A percentile compares a stretch with the other conserved stretches of the same genome.
Conservation (phyloP, 2,888 invertebrate genomes). For the Luperina nickerlii region DNA sequence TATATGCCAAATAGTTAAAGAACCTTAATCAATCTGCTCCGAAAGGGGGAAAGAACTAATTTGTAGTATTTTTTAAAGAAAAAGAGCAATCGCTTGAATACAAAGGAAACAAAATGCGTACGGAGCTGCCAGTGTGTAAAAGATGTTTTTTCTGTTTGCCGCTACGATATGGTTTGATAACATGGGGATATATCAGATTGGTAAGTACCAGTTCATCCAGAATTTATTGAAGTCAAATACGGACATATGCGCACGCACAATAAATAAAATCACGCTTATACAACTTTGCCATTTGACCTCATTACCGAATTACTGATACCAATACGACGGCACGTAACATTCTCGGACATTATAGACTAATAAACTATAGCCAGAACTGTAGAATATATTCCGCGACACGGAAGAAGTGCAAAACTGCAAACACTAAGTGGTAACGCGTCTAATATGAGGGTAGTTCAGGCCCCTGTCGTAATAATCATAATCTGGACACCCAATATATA, state of each 20-base stretch:
- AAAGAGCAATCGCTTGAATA: not conserved
- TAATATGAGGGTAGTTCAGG: too few species aligned
- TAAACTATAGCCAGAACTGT: too few species aligned
- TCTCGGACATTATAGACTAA: not conserved
- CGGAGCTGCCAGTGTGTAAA: conserved; percentile 60
- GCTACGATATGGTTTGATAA: conserved; percentile 64
- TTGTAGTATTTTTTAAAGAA: not conserved
- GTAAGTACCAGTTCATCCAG: conserved; percentile 43
- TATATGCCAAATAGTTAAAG: not conserved
- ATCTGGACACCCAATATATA: not conserved
- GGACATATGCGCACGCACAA: too few species aligned
- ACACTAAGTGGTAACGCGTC: too few species aligned
- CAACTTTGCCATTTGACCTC: conserved; percentile 1
- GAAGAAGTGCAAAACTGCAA: not conserved
- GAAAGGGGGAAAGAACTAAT: not conserved
- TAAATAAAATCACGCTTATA: not conserved
- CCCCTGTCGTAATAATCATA: not conserved
- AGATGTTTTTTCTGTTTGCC: conserved; percentile 70
- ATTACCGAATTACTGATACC: not conserved
- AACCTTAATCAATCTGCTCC: not conserved
- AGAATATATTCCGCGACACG: not conserved
- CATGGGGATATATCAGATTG: conserved; percentile 66
- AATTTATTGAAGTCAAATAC: not conserved
- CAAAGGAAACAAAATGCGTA: conserved; percentile 52
- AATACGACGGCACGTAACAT: not conserved